phyloP scores from a whole-genome alignment of 2,888 invertebrate genomes.

The Drosophila peninsularis region DNA sequence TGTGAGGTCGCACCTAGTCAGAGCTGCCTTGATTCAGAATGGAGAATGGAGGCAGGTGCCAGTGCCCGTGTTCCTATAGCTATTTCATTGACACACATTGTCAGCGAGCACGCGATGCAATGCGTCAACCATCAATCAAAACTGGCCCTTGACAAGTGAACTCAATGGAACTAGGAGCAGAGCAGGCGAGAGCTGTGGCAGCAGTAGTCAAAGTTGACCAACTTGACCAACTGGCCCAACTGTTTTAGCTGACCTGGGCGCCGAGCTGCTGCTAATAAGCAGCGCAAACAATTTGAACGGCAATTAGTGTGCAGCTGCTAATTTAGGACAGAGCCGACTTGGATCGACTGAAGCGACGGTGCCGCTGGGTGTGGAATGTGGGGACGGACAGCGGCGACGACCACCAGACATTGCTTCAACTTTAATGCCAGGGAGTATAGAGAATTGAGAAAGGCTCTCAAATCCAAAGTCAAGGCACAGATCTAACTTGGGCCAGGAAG shows the following conservation, averaged over 20 bases:
- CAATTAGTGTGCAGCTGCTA: constrained; percentile 70
- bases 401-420: constrained; percentile 13
- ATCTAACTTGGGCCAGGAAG: constrained; percentile 42
- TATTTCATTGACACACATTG: constrained; percentile 51
- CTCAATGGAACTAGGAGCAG: constrained; percentile 8
- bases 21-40: background rate
- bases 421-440: constrained; percentile 1
- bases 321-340: constrained; percentile 72
- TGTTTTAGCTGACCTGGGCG: constrained; percentile 43
- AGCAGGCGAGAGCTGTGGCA: background rate
- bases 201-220: constrained; percentile 9
- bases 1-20: background rate
- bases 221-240: constrained; percentile 60
- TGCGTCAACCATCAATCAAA: constrained; percentile 50
- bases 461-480: constrained; percentile 8
- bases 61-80: too few species aligned
- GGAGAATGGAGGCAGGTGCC: background rate
- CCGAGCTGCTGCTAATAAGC: constrained; percentile 49
- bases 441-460: background rate
- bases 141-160: constrained; percentile 34
- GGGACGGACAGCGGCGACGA: constrained; percentile 4
- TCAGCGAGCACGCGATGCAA: constrained; percentile 60
- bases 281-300: constrained; percentile 63
- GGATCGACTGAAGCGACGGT: constrained; percentile 20
- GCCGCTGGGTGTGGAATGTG: constrained; percentile 49